Evolutionary conservation across 2,797 vertebrate genomes (phyloP).

Genomic region (Sparus aurata): DNA sequence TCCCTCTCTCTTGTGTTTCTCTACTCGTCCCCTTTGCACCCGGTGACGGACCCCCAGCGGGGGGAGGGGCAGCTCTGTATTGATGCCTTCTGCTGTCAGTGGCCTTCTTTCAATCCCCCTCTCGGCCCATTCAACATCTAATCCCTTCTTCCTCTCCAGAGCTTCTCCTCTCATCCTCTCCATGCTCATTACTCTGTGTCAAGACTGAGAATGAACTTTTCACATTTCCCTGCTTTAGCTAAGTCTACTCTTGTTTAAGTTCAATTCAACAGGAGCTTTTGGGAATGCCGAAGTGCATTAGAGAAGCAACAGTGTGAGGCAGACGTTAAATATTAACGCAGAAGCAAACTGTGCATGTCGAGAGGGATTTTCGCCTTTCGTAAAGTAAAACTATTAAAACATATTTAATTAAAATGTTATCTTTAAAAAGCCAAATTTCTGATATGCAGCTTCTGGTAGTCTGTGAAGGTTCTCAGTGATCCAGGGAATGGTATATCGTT

Average conservation of each 20-base stretch:
- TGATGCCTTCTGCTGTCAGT: conserved; percentile 83
- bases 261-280: conserved; percentile 23
- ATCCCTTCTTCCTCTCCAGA: conserved; percentile 80
- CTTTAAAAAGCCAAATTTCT: neutral
- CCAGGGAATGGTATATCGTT: no score
- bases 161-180: conserved; percentile 68
- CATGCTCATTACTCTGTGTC: conserved; percentile 66
- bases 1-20: conserved; percentile 76
- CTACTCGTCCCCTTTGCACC: conserved; percentile 74
- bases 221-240: conserved; percentile 54
- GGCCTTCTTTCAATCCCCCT: conserved; percentile 74
- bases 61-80: conserved; percentile 75
- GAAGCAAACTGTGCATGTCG: neutral
- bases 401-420: no score
- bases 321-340: neutral
- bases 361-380: no score
- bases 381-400: no score
- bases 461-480: no score
- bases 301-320: neutral
- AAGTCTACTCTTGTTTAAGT: conserved; percentile 43
- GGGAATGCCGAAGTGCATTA: conserved; percentile 17
- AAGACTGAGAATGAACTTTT: conserved; percentile 74
- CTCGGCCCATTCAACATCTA: conserved; percentile 75
- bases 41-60: conserved; percentile 60
- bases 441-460: no score